A percentile compares a stretch with the other conserved stretches of the same genome.
Evolutionary conservation across 2,113 vertebrate genomes (phyloP).

Genomic region (Casuarius casuarius): DNA sequence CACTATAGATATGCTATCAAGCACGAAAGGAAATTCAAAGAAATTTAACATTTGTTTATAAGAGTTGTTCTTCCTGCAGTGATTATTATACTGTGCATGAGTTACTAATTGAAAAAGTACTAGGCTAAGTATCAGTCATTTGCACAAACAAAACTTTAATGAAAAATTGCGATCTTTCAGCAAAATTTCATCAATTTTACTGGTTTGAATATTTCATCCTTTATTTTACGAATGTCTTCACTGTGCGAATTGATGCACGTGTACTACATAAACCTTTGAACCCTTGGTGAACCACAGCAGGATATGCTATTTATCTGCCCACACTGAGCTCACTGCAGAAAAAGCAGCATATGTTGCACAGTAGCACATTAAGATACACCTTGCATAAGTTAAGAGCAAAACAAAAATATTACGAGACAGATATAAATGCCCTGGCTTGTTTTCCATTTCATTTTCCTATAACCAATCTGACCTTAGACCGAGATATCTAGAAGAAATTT

Average conservation of each 20-base stretch:
- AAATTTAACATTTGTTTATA: background rate
- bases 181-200: background rate
- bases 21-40: constrained; percentile 2
- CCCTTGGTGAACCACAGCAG: background rate
- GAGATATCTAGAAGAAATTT: background rate
- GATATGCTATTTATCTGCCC: background rate
- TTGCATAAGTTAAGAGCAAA: background rate
- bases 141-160: background rate
- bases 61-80: background rate
- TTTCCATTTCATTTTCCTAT: background rate
- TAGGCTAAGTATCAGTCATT: background rate
- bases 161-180: background rate
- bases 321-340: background rate
- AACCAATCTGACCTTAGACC: background rate
- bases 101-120: background rate
- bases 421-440: background rate
- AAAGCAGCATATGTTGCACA: background rate
- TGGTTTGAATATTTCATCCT: background rate
- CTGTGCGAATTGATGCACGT: background rate
- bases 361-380: background rate
- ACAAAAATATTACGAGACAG: background rate
- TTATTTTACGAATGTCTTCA: background rate
- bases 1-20: constrained; percentile 40
- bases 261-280: background rate
- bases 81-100: background rate